These are phyloP conservation scores for Hanleya hanleyi DNA, from an alignment of 2,888 invertebrate species.

Conservation along the genomic window DNA sequence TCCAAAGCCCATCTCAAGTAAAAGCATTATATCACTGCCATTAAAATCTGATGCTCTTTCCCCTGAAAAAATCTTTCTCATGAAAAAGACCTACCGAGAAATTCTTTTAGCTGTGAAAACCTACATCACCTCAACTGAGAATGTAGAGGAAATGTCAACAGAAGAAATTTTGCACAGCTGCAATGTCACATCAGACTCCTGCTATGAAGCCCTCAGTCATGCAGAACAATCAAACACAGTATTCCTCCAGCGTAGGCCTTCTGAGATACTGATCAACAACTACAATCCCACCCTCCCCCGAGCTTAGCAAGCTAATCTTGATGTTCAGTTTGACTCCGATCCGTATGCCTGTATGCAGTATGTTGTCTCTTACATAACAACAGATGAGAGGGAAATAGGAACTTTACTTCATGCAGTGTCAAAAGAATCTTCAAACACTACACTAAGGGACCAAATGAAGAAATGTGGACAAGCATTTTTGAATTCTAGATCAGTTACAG, in stretches of 20 bases:
- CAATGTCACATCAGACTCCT: constrained; percentile 5
- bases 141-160: neutral
- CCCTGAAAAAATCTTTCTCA: neutral
- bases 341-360: constrained; percentile 4
- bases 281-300: constrained; percentile 13
- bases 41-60: neutral
- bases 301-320: constrained; percentile 18
- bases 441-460: constrained; percentile 19
- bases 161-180: constrained; percentile 11
- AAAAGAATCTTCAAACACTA: neutral
- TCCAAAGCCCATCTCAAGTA: neutral
- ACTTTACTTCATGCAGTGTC: neutral
- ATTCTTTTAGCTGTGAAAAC: neutral
- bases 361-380: constrained; percentile 13
- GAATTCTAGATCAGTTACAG: constrained; percentile 21
- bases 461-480: constrained; percentile 19
- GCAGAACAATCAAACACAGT: constrained; percentile 8
- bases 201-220: constrained; percentile 11
- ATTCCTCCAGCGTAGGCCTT: constrained; percentile 11
- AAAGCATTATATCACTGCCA: neutral
- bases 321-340: neutral
- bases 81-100: neutral
- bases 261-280: constrained; percentile 23
- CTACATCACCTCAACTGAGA: neutral
- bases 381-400: constrained; percentile 16